phyloP scores from a whole-genome alignment of 2,797 vertebrate species.

The Periparus ater region DNA sequence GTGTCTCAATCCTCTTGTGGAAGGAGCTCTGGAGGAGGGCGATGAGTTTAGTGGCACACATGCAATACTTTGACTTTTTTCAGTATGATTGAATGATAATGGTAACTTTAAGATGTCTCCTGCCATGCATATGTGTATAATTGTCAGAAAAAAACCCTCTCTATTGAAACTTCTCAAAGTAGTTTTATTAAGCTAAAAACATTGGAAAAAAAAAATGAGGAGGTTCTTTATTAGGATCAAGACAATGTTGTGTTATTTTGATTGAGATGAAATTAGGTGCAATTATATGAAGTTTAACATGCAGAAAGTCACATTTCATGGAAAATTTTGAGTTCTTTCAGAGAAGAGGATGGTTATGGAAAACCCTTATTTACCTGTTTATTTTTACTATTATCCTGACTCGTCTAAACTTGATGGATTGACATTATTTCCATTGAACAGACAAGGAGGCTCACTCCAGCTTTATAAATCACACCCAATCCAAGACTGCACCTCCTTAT shows the following conservation, averaged over 20 bases:
- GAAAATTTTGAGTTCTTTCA: neutral
- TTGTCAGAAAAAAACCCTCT: neutral
- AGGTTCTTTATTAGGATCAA: neutral
- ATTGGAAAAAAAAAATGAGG: neutral
- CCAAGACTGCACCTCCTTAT: neutral
- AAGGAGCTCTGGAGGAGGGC: neutral
- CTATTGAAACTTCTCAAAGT: neutral
- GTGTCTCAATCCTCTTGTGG: neutral
- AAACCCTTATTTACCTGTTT: neutral
- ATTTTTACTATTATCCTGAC: neutral
- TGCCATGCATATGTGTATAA: neutral
- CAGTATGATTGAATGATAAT: neutral
- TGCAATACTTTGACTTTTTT: neutral
- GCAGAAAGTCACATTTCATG: neutral
- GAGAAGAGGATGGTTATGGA: neutral
- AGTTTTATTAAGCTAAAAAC: neutral
- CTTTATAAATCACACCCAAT: neutral
- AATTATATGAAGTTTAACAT: neutral
- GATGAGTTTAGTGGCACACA: rapidly evolving
- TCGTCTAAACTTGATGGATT: neutral
- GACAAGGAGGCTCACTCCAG: neutral
- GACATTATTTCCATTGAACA: neutral
- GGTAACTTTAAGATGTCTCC: neutral
- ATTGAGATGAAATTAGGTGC: neutral
- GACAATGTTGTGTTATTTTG: neutral